Conservation (phyloP, 2,113 vertebrate genomes). For the Lophius piscatorius region DNA sequence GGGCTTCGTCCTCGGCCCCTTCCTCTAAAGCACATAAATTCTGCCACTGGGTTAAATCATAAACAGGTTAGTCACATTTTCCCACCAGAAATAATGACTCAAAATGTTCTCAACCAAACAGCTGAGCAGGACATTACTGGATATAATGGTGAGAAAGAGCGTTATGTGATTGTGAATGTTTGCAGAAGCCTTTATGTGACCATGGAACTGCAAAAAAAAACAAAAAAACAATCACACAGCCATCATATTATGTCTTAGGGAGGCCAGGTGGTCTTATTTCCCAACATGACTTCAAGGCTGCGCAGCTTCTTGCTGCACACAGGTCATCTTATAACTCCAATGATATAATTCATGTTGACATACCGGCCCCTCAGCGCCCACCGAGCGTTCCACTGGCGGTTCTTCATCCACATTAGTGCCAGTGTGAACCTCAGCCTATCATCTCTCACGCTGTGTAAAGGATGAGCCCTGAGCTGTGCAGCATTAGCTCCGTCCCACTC, state of each 20-base stretch:
- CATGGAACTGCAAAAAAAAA: too few relatives aligned
- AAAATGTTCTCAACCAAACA: too few relatives aligned
- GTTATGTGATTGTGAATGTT: not conserved
- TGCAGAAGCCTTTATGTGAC: not conserved
- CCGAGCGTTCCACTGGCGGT: not conserved
- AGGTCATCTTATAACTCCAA: constrained; percentile 14
- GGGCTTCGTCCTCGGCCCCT: too few relatives aligned
- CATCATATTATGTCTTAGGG: not conserved
- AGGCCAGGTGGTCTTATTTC: not conserved
- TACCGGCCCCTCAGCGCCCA: not conserved
- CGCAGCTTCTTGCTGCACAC: constrained; percentile 1
- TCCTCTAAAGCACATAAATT: too few relatives aligned
- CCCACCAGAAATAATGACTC: too few relatives aligned
- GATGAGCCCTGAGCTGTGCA: too few relatives aligned
- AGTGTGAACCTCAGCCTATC: constrained; percentile 38
- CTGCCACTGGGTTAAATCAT: too few relatives aligned
- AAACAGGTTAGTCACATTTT: too few relatives aligned
- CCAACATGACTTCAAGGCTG: not conserved
- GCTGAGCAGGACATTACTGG: too few relatives aligned
- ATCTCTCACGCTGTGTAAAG: constrained; percentile 36
- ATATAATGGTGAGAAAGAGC: too few relatives aligned
- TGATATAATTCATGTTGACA: constrained; percentile 19
- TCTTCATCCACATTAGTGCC: constrained; percentile 6
- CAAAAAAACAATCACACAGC: too few relatives aligned
- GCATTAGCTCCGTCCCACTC: constrained; percentile 37